Percentiles rank a stretch among this genome's conserved stretches.
These are phyloP conservation scores for Dynastes tityus DNA, from an alignment of 2,888 invertebrate species.

Conservation along the genomic window DNA sequence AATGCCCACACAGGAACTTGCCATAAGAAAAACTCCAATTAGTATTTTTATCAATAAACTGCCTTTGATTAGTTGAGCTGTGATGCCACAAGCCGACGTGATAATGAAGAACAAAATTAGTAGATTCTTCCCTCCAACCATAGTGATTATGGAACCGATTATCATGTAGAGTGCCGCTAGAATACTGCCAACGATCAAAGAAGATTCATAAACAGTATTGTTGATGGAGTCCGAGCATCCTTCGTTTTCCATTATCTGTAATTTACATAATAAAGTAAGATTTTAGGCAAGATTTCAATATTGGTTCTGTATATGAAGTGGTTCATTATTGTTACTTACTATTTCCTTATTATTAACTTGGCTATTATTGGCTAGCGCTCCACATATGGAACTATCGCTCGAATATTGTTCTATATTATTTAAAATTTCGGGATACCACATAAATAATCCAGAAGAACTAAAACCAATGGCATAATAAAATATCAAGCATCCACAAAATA, in stretches of 20 bases:
- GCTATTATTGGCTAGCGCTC: slow-evolving; percentile 58
- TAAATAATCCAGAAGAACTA: slow-evolving; percentile 65
- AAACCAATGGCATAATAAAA: slow-evolving; percentile 21
- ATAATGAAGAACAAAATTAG: slow-evolving; percentile 61
- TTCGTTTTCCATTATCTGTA: slow-evolving; percentile 15
- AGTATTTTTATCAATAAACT: slow-evolving; percentile 60
- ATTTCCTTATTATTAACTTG: not conserved
- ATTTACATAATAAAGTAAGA: not conserved
- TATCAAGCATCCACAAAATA: too few species aligned
- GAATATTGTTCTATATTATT: slow-evolving; percentile 70
- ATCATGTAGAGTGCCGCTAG: slow-evolving; percentile 64
- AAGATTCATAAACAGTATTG: slow-evolving; percentile 64
- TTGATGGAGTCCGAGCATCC: slow-evolving; percentile 65
- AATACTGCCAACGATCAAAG: slow-evolving; percentile 63
- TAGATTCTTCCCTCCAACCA: slow-evolving; percentile 73
- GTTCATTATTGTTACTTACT: slow-evolving; percentile 5
- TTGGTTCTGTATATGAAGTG: not conserved
- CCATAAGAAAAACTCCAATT: slow-evolving; percentile 65
- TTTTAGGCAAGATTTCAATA: not conserved
- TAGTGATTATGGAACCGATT: slow-evolving; percentile 68
- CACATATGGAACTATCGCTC: slow-evolving; percentile 63
- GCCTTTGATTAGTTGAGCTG: slow-evolving; percentile 62
- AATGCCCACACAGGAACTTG: slow-evolving; percentile 65
- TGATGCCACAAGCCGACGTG: slow-evolving; percentile 64
- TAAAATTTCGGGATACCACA: slow-evolving; percentile 76